Base-by-base conservation (phyloP, 2,888 invertebrate species). In the Eumacrocentrus americanus region DNA sequence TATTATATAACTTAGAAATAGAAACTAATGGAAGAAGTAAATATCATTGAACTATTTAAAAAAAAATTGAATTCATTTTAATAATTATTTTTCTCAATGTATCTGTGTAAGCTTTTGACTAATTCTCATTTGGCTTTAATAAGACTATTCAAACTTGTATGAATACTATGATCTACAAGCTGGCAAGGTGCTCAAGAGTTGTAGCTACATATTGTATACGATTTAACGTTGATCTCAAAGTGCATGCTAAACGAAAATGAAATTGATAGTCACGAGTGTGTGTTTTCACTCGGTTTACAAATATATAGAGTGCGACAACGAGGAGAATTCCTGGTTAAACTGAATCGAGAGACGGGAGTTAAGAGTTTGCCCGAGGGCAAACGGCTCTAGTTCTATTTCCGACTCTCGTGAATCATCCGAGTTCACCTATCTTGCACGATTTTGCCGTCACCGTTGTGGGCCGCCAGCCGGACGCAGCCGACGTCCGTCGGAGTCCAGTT, bases 381-480 rank as follows among this genome's bases (percentile, higher is more conserved):
- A 71, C 67, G 68, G 72, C 68, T 72, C 70, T 70, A 74, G 71
- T 77, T 79, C 79, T 79, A 79, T 79, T 79, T 76, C 73, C 74
- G 77, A 74, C 70, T 67, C 71, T 72, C 74, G 75, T 77, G 79
- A 79, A 79, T 79, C 78, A 79, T 75, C 71, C 72, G 67, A 69
- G 71, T 69, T 73, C 72, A 70, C 70, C 73, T 76, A 75, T 77
- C 76, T 73, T 61, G 56, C 63, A 61, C 61, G 68, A 60, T 60
- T 60, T 55, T 51, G 48, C 46, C 54, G 54, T 54, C 54, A 54
- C 29, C 38, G 47, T 53, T 52, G 47, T 56, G 40, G 40, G 54
- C 44, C 34, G 18, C 23, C 40, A 52, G 52, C 52, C 38, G 52
- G 40, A 52, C 44, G 29, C 54, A 54, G 25, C 34, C 54, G 29